These are phyloP conservation scores for Nematopogon swammerdamellus DNA, from an alignment of 2,888 invertebrate genomes.

Conservation along the genomic window DNA sequence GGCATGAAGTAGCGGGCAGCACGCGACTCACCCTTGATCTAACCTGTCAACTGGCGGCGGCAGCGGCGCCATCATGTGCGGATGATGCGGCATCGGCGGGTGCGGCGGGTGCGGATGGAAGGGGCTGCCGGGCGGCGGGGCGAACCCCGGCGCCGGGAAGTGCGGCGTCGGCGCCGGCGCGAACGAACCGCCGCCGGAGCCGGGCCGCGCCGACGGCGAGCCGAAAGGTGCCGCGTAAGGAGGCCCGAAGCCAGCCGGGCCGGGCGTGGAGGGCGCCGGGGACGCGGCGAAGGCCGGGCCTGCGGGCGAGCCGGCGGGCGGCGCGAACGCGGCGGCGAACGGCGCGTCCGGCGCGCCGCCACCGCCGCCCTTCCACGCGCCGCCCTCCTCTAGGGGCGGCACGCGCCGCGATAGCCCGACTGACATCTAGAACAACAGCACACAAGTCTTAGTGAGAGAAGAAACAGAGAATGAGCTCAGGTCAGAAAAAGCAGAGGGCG, in stretches of 20 bases:
- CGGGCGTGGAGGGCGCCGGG: conserved; percentile 68
- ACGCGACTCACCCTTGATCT: conserved; percentile 67
- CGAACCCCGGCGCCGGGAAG: conserved; percentile 71
- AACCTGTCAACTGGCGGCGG: conserved; percentile 80
- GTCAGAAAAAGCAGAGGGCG: too few relatives aligned
- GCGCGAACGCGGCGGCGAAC: conserved; percentile 77
- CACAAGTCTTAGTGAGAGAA: background rate
- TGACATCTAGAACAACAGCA: conserved; percentile 37
- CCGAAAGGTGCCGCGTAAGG: conserved; percentile 67
- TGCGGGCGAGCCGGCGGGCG: conserved; percentile 72
- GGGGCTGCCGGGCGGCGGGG: conserved; percentile 73
- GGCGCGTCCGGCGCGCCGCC: conserved; percentile 66
- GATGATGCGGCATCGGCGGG: conserved; percentile 78
- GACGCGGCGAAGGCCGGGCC: conserved; percentile 67
- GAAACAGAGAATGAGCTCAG: too few relatives aligned
- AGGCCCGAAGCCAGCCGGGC: conserved; percentile 71
- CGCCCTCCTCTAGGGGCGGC: conserved; percentile 47
- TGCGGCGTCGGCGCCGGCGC: conserved; percentile 72
- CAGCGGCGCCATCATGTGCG: conserved; percentile 52
- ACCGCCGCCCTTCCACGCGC: conserved; percentile 71
- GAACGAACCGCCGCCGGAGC: conserved; percentile 78
- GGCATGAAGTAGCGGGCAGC: too few relatives aligned
- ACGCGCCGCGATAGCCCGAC: conserved; percentile 84
- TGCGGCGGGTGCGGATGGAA: conserved; percentile 83
- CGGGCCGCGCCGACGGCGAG: conserved; percentile 65